Percentiles rank a stretch among this genome's conserved stretches.
Evolutionary conservation across 2,888 invertebrate species (phyloP).

Genomic region (Callimorpha dominula): DNA sequence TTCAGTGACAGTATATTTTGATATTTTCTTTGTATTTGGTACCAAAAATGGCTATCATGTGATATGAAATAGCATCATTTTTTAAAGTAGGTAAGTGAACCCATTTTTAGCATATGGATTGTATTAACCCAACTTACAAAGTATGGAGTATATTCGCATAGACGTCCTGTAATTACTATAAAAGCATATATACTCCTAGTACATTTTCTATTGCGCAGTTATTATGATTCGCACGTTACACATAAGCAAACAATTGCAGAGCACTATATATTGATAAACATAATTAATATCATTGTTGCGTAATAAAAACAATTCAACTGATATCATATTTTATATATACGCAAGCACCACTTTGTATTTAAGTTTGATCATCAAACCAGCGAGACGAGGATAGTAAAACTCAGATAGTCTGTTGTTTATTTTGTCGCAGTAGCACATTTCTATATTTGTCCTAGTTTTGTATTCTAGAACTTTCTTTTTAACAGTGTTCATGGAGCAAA

Average conservation of each 20-base stretch:
- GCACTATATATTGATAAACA: conserved; percentile 5
- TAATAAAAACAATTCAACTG: conserved; percentile 5
- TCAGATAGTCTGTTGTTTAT: background rate
- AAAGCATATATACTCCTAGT: background rate
- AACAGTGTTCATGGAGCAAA: no score
- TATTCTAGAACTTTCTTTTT: no score
- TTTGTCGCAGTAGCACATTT: background rate
- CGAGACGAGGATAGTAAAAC: background rate
- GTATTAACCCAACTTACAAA: background rate
- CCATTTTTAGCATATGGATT: no score
- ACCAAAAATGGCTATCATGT: background rate
- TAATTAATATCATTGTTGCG: conserved; percentile 5
- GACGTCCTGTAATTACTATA: background rate
- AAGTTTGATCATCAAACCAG: background rate
- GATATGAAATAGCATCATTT: background rate
- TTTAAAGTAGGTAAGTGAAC: no score
- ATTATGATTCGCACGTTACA: background rate
- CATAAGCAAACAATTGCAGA: conserved; percentile 1
- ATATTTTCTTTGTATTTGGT: background rate
- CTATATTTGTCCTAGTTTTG: background rate
- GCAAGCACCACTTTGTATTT: background rate
- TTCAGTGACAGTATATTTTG: background rate
- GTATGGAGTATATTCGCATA: background rate
- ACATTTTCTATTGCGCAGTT: conserved; percentile 6
- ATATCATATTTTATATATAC: background rate